Evolutionary conservation across 2,888 invertebrate species (phyloP), one percentile per base, ranked within the genome.

Genomic region (Halictus ligatus): DNA sequence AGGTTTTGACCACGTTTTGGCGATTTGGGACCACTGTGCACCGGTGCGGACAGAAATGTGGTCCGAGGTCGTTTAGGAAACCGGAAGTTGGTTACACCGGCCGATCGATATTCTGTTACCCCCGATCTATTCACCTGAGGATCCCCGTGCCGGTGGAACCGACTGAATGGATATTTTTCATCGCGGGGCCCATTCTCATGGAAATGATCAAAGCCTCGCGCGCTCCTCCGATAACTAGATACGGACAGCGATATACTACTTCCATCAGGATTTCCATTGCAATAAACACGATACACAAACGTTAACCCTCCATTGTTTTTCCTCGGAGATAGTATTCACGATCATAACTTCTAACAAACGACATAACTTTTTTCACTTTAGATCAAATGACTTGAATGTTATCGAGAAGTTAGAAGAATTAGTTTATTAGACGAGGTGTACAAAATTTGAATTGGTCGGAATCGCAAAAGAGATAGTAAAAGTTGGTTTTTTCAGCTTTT

Each of bases 41-140:
- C 80, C 75, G 67, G 71, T 35, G 60, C 58, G 88, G 75, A 82
- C 79, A 72, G 88, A 87, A 88, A 89, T 48, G 80, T 46, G 85
- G 89, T 80, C 81, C 81, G 64, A 73, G 80, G 72, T 86, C 80
- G 86, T 90, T 82, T 84, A 64, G 69, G 58, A 79, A 88, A 79
- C 78, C 72, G 78, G 54, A 81, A 88, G 75, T 60, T 75, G 76
- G 67, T 78, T 78, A 76, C 48, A 58, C 75, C 35, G 46, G 3
- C 67, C 80, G 78, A 87, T 88, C 87, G 79, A 88, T 88, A 81
- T 78, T 69, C 74, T 71, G 64, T 75, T 78, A 72, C 78, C 25
- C 25, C 58, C 58, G 64, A 75, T 60, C 54, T 67, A n/a, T 75
- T 74, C 74, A 35, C 46, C 12, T 10, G 25, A 18, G 50, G 58